Percentiles rank a stretch among this genome's conserved stretches.
Conservation (phyloP, 2,113 vertebrate genomes). For the Salvator merianae region DNA sequence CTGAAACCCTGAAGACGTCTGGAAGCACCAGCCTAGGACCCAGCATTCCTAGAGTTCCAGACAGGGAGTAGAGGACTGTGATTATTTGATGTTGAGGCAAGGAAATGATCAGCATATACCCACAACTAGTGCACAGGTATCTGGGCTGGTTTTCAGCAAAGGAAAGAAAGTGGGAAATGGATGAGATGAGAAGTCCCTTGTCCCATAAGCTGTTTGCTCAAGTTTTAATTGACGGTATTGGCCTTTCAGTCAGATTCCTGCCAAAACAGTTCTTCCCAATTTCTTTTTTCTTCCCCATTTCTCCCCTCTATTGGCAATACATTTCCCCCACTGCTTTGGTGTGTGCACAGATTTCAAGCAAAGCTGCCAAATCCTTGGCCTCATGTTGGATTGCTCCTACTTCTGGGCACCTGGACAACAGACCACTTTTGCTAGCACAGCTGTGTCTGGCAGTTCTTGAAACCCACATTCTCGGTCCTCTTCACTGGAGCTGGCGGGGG, state of each 20-base stretch:
- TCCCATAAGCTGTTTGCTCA: not conserved
- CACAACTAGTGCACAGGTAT: not conserved
- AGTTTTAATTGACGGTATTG: not conserved
- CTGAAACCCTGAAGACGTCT: not conserved
- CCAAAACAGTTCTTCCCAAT: not conserved
- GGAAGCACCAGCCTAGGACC: too few species aligned
- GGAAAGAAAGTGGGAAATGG: not conserved
- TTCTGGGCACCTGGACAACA: constrained; percentile 7
- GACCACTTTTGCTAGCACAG: constrained; percentile 10
- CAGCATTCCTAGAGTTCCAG: not conserved
- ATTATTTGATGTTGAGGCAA: not conserved
- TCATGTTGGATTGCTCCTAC: not conserved
- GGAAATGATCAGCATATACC: not conserved
- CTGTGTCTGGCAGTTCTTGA: not conserved
- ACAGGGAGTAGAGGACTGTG: not conserved
- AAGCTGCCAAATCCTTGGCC: not conserved
- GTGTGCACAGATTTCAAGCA: constrained; percentile 11
- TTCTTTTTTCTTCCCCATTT: not conserved
- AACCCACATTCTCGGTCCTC: not conserved
- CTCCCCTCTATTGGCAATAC: not conserved
- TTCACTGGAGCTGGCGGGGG: not conserved
- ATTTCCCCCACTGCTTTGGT: constrained; percentile 13
- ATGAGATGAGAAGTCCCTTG: too few species aligned
- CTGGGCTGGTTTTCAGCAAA: not conserved
- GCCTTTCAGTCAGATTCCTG: not conserved